Conservation (phyloP, 2,888 invertebrate species). For the Tetranychus piercei region DNA sequence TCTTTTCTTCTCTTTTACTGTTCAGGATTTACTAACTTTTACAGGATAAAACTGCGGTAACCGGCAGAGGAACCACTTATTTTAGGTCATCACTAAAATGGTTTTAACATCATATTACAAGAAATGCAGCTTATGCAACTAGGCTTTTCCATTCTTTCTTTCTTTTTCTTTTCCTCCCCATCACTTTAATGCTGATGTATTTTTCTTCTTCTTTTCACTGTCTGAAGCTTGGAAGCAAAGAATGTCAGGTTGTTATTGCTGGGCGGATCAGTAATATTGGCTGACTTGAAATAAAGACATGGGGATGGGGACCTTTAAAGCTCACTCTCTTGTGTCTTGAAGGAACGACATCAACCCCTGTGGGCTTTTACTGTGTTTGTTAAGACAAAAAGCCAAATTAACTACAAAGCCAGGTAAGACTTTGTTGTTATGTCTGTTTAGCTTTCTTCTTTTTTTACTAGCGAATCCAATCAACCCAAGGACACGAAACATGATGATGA, state of each 20-base stretch:
- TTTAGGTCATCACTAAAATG: not conserved
- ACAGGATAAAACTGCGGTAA: not conserved
- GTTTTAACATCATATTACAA: not conserved
- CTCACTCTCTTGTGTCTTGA: not conserved
- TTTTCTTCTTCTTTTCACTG: not conserved
- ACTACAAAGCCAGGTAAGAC: not conserved
- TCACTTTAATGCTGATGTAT: not conserved
- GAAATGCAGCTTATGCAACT: not conserved
- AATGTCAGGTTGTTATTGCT: not conserved
- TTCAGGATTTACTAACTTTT: not conserved
- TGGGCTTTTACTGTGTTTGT: not conserved
- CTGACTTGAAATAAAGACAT: not conserved
- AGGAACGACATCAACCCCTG: slow-evolving; percentile 1
- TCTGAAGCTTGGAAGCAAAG: not conserved
- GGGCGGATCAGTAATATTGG: not conserved
- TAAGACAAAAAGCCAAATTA: not conserved
- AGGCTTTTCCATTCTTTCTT: not conserved
- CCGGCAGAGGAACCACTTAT: not conserved
- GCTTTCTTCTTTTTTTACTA: not conserved
- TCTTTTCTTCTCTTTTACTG: not conserved
- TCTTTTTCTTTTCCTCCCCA: not conserved
- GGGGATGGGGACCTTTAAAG: not conserved
- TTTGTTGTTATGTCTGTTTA: not conserved
- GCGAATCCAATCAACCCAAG: slow-evolving; percentile 1
- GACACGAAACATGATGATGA: not conserved